Evolutionary conservation across 2,888 invertebrate species (phyloP).

Genomic region (Lampropteryx suffumata): DNA sequence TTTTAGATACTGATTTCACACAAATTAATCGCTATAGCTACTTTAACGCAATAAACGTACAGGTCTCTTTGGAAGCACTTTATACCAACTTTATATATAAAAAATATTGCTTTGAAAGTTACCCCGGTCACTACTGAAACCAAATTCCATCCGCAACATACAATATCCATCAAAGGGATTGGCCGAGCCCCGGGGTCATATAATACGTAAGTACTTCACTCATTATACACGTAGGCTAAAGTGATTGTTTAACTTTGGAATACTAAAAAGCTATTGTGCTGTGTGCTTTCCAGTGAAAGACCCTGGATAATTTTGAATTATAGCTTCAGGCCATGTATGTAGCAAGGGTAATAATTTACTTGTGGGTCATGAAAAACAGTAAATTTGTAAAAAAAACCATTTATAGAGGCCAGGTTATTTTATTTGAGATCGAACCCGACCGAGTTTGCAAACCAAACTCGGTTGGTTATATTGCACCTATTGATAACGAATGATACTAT

Average conservation of each 20-base stretch:
- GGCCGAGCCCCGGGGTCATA: slow-evolving; percentile 40
- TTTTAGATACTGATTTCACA: too few relatives aligned
- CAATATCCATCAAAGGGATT: slow-evolving; percentile 72
- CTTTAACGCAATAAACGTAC: too few relatives aligned
- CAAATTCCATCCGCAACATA: slow-evolving; percentile 54
- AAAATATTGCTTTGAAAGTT: too few relatives aligned
- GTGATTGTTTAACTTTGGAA: slow-evolving; percentile 38
- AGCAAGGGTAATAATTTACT: slow-evolving; percentile 9
- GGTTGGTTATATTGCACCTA: too few relatives aligned
- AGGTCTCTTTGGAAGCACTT: too few relatives aligned
- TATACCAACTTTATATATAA: too few relatives aligned
- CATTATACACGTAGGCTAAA: slow-evolving; percentile 29
- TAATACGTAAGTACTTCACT: slow-evolving; percentile 31
- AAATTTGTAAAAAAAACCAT: too few relatives aligned
- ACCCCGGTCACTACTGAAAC: background rate
- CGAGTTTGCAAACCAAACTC: too few relatives aligned
- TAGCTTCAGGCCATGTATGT: slow-evolving; percentile 18
- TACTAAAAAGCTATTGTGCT: slow-evolving; percentile 33
- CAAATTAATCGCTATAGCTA: too few relatives aligned
- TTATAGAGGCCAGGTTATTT: too few relatives aligned
- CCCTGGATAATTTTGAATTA: slow-evolving; percentile 25
- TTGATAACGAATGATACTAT: too few relatives aligned
- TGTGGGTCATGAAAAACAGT: background rate
- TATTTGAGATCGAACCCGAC: too few relatives aligned
- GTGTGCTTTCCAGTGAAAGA: slow-evolving; percentile 29